Evolutionary conservation across 2,797 vertebrate genomes (phyloP).

Genomic region (Balearica regulorum): DNA sequence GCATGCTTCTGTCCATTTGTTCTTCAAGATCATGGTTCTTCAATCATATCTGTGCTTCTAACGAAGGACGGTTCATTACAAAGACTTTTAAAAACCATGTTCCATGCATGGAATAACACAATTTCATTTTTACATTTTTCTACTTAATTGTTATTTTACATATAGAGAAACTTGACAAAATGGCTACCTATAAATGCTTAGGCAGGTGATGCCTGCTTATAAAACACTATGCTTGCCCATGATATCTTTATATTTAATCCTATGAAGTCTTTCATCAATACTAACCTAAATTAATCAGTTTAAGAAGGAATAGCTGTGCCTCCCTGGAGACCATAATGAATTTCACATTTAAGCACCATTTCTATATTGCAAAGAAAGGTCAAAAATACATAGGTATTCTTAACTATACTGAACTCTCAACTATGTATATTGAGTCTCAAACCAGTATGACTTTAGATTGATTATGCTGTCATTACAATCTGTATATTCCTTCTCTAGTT

Average conservation of each 20-base stretch:
- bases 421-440: not conserved
- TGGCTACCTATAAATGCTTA: not conserved
- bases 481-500: not conserved
- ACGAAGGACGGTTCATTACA: not conserved
- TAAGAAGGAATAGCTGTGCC: slow-evolving; percentile 4
- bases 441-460: not conserved
- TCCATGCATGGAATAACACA: not conserved
- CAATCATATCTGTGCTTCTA: not conserved
- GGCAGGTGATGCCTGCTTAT: not conserved
- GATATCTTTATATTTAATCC: not conserved
- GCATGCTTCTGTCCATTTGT: not conserved
- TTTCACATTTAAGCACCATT: slow-evolving; percentile 15
- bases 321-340: slow-evolving; percentile 6
- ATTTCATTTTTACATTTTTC: not conserved
- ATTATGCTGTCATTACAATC: not conserved
- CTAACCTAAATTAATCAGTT: not conserved
- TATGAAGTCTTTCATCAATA: slow-evolving; percentile 2
- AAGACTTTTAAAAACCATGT: not conserved
- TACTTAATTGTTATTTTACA: not conserved
- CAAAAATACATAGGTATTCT: not conserved
- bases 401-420: not conserved
- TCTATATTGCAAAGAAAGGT: slow-evolving; percentile 38
- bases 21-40: not conserved
- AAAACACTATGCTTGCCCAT: not conserved
- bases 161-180: not conserved